phyloP scores from a whole-genome alignment of 2,797 vertebrate species.

The Galagoides demidoff region DNA sequence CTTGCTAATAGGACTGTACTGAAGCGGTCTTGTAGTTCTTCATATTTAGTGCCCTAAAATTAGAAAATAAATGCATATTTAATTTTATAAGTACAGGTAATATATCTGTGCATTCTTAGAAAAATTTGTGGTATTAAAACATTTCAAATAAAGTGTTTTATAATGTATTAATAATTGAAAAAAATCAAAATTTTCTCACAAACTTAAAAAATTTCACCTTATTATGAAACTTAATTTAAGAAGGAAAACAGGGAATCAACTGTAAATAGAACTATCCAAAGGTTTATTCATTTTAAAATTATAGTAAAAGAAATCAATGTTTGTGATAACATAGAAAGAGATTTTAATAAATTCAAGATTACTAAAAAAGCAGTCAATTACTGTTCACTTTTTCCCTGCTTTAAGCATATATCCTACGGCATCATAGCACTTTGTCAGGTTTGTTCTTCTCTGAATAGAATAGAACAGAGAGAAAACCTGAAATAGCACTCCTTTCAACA shows the following conservation, averaged over 20 bases:
- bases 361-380: not conserved
- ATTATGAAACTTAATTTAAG: slow-evolving; percentile 24
- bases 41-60: slow-evolving; percentile 86
- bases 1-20: slow-evolving; percentile 76
- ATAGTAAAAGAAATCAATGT: not conserved
- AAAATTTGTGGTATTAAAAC: not conserved
- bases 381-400: not conserved
- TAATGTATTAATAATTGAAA: not conserved
- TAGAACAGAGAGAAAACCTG: not conserved
- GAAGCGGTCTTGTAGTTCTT: slow-evolving; percentile 86
- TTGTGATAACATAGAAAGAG: not conserved
- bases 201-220: slow-evolving; percentile 35
- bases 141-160: not conserved
- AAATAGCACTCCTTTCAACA: not conserved
- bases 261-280: not conserved
- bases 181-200: not conserved
- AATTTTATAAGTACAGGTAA: slow-evolving; percentile 12
- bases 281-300: slow-evolving; percentile 36
- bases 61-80: slow-evolving; percentile 65
- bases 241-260: slow-evolving; percentile 7
- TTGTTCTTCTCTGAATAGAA: not conserved
- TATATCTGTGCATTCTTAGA: not conserved
- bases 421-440: not conserved
- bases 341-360: slow-evolving; percentile 53
- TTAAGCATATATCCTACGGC: not conserved